Percentiles rank a stretch among this genome's conserved stretches.
Conservation (phyloP, 2,113 vertebrate species). For the Diadophis punctatus region DNA sequence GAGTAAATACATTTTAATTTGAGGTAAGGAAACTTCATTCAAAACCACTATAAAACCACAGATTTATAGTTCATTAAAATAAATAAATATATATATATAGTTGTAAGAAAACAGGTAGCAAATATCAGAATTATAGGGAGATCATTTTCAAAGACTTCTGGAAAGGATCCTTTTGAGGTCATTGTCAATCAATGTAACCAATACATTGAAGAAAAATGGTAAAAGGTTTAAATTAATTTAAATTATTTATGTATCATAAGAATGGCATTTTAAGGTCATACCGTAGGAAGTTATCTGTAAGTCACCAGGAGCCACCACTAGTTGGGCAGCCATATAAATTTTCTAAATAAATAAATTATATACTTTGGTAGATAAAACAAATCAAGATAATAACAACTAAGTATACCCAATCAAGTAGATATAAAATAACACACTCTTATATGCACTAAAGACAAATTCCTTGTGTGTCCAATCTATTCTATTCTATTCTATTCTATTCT, state of each 20-base stretch:
- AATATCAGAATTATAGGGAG: not conserved
- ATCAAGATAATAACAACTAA: not conserved
- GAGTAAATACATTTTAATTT: not conserved
- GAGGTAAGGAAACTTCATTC: not conserved
- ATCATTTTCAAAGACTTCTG: not conserved
- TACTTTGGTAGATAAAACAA: not conserved
- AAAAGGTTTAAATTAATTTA: not conserved
- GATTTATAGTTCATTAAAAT: rapidly evolving
- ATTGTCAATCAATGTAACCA: not conserved
- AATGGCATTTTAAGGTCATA: not conserved
- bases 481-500: not conserved
- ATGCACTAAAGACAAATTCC: no score
- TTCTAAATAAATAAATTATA: not conserved
- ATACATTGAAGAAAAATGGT: not conserved
- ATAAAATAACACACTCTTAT: not conserved
- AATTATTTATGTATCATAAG: not conserved
- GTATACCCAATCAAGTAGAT: not conserved
- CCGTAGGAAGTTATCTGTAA: not conserved
- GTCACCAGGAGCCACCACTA: not conserved
- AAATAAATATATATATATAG: rapidly evolving
- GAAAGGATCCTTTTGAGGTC: not conserved
- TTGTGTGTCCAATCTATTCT: no score
- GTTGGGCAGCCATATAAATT: not conserved
- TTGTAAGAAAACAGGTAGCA: not conserved
- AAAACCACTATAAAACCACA: not conserved